Evolutionary conservation across 2,113 vertebrate genomes (phyloP).

Genomic region (Lethenteron reissneri): DNA sequence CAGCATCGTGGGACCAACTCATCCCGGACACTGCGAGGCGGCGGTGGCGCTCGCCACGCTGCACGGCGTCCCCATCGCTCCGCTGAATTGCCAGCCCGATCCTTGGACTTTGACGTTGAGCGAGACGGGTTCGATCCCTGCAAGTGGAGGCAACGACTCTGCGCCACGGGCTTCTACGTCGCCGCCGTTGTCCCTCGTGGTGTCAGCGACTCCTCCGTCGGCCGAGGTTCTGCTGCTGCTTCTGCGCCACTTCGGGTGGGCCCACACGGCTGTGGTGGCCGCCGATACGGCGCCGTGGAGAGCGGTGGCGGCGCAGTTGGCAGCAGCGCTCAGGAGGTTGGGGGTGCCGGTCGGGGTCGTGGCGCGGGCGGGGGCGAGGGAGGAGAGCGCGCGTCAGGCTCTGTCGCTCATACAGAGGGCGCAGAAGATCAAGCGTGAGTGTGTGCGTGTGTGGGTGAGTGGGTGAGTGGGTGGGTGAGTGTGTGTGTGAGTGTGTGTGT

Average conservation of each 20-base stretch:
- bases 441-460: background rate
- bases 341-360: background rate
- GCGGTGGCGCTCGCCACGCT: no score
- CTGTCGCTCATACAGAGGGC: background rate
- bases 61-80: no score
- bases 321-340: background rate
- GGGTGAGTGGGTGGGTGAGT: background rate
- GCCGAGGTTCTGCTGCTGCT: background rate
- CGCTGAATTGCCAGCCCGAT: no score
- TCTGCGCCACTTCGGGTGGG: background rate
- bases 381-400: background rate
- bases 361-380: background rate
- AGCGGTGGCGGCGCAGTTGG: background rate
- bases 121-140: no score
- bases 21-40: no score
- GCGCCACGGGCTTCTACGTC: no score
- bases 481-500: background rate
- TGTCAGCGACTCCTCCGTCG: background rate
- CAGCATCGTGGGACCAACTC: no score
- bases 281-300: background rate
- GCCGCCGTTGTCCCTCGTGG: no score
- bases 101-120: no score
- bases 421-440: background rate
- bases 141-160: no score
- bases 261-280: conserved; percentile 1